Conservation (phyloP, 2,113 vertebrate species). For the Dicaeum eximium region DNA sequence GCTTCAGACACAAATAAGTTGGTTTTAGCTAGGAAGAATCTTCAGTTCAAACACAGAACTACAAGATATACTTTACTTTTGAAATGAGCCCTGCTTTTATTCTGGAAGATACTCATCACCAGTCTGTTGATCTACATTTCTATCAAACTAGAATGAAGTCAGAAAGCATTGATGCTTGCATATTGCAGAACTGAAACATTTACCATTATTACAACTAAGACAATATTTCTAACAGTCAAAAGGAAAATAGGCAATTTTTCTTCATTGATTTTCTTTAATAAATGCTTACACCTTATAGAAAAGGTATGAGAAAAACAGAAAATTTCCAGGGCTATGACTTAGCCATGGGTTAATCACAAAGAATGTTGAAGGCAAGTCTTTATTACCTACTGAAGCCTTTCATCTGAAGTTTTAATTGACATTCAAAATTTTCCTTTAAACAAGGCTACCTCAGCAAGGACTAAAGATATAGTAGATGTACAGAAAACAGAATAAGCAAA, state of each 20-base stretch:
- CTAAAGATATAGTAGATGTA: neutral
- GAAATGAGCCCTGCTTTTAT: no score
- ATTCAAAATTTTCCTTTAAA: neutral
- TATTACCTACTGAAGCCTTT: neutral
- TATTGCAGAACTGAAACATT: neutral
- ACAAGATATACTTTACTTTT: no score
- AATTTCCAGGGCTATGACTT: neutral
- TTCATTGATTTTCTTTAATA: neutral
- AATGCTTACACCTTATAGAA: neutral
- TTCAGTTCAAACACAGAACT: no score
- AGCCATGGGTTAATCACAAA: neutral
- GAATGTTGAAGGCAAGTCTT: neutral
- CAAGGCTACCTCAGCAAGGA: neutral
- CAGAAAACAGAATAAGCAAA: neutral
- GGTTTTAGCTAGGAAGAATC: neutral
- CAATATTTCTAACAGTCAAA: neutral
- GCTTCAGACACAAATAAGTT: slow-evolving; percentile 71
- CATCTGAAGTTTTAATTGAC: neutral
- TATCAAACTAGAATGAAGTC: no score
- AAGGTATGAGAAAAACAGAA: neutral
- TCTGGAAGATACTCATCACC: no score
- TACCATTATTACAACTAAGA: neutral
- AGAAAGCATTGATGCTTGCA: neutral
- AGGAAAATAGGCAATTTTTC: neutral
- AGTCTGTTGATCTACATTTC: no score